These are phyloP conservation scores for Mesocentrotus franciscanus DNA, from an alignment of 53 echinoderm and acorn worm genomes.

Conservation along the genomic window DNA sequence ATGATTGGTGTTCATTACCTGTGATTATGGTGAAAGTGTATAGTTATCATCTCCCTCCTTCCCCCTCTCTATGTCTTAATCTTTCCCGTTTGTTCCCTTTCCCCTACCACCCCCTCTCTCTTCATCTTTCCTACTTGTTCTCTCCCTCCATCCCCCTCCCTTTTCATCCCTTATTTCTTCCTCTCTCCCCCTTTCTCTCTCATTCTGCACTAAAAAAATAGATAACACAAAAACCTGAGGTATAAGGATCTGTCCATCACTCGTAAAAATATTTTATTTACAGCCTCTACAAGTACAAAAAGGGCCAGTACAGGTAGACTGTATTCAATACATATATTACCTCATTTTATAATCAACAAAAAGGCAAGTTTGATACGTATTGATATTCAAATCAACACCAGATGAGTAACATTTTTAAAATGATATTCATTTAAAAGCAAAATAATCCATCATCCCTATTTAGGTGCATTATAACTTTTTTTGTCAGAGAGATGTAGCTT, in stretches of 20 bases:
- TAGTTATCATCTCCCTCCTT: too few species aligned
- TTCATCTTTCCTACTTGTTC: neutral
- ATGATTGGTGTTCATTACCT: too few species aligned
- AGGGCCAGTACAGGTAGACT: slow-evolving; percentile 57
- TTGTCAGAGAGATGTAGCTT: neutral
- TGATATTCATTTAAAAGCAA: neutral
- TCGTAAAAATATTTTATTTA: slow-evolving; percentile 71
- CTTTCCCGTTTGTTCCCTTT: neutral
- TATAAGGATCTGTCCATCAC: slow-evolving; percentile 56
- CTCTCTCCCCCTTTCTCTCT: neutral
- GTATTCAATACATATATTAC: slow-evolving; percentile 57
- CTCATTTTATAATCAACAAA: slow-evolving; percentile 18
- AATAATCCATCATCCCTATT: neutral
- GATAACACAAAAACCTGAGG: neutral
- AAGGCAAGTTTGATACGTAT: slow-evolving; percentile 60
- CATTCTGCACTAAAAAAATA: neutral
- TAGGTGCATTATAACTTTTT: neutral
- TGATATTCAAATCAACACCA: slow-evolving; percentile 25
- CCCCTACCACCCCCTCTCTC: neutral
- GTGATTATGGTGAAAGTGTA: too few species aligned
- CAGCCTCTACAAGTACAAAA: slow-evolving; percentile 69
- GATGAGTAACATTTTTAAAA: neutral
- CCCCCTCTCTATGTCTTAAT: neutral
- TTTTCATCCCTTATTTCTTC: neutral
- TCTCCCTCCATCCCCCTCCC: neutral